Conservation (phyloP, 2,113 vertebrate species). For the Poecile atricapillus region DNA sequence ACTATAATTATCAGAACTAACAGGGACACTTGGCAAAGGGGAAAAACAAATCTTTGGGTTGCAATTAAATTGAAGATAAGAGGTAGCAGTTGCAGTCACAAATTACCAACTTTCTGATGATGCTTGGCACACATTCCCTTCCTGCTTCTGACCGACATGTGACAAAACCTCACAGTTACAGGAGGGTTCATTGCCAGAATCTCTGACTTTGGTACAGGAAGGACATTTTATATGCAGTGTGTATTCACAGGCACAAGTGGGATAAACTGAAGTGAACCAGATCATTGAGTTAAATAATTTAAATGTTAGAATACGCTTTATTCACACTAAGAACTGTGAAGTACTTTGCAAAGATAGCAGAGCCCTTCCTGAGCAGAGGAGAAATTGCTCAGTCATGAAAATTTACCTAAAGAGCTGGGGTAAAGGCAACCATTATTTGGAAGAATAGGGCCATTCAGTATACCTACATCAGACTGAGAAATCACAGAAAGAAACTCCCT, state of each 20-base stretch:
- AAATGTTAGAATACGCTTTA: not conserved
- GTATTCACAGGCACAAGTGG: not conserved
- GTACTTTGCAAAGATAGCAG: not conserved
- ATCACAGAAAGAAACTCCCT: not conserved
- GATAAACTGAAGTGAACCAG: not conserved
- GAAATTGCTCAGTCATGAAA: not conserved
- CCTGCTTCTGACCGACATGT: not conserved
- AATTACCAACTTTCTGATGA: not conserved
- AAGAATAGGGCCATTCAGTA: not conserved
- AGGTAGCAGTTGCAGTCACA: not conserved
- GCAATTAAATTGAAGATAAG: not conserved
- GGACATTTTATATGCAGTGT: not conserved
- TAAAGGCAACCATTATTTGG: not conserved
- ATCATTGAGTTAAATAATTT: not conserved
- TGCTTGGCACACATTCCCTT: accelerated
- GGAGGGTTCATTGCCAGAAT: not conserved
- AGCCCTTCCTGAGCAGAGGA: not conserved
- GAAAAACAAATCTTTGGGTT: not conserved
- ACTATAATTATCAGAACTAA: not conserved
- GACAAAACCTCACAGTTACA: not conserved
- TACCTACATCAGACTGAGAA: not conserved
- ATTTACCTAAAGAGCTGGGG: not conserved
- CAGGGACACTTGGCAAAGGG: not conserved
- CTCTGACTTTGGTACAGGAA: not conserved
- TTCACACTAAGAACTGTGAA: not conserved